Evolutionary conservation across 2,797 vertebrate species (phyloP).

Genomic region (Selene dorsalis): DNA sequence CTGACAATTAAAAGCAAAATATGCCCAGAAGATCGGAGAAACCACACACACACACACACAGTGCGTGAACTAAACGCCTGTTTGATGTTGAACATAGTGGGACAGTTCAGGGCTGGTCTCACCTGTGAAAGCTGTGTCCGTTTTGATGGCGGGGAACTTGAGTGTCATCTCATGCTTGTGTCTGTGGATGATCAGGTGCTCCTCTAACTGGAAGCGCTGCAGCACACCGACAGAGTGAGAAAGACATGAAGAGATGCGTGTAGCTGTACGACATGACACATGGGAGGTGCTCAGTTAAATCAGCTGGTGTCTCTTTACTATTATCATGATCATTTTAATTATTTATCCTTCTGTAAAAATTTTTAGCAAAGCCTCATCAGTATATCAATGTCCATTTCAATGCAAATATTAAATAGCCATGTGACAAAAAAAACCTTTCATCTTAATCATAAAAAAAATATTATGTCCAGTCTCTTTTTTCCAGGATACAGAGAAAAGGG

Average conservation of each 20-base stretch:
- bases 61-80: neutral
- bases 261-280: constrained; percentile 37
- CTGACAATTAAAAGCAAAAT: constrained; percentile 4
- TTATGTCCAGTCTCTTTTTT: neutral
- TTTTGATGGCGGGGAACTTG: constrained; percentile 96
- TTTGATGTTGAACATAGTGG: neutral
- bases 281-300: constrained; percentile 33
- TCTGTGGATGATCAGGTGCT: constrained; percentile 97
- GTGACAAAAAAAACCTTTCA: neutral
- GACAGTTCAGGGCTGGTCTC: constrained; percentile 19
- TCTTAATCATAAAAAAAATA: neutral
- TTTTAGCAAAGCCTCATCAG: neutral
- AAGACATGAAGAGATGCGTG: constrained; percentile 34
- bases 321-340: neutral
- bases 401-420: neutral
- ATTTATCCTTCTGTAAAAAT: neutral
- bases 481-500: neutral
- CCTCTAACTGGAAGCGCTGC: constrained; percentile 96
- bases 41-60: constrained; percentile 3
- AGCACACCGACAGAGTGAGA: constrained; percentile 61
- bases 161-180: constrained; percentile 99
- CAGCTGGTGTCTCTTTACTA: neutral
- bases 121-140: constrained; percentile 94
- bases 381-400: neutral
- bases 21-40: neutral